Evolutionary conservation across 2,113 vertebrate genomes (phyloP), one percentile per base, ranked within the genome.

Genomic region (Benthochromis sp.): DNA sequence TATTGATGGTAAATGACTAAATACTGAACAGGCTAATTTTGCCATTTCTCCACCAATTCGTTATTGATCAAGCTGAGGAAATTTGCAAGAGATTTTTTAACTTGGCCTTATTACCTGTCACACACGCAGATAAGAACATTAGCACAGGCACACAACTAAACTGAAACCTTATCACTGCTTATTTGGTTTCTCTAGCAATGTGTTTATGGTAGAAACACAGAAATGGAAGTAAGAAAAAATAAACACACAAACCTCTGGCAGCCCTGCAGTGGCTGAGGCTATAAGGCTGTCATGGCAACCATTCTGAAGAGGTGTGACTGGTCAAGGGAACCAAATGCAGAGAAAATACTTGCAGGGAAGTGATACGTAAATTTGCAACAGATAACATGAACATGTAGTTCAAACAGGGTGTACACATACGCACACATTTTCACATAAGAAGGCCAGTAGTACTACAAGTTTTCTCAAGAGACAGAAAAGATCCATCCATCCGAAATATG

Each of bases 201-300:
- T 40, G 50, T 82, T 90, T 38, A 71, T 61, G 14, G 53, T 80
- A 86, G 61, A 83, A 89, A 91, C 79, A 91, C 29, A 90, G 52
- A 89, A 47, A 92, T 84, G 31, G 34, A 76, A 63, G 50, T 54
- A 47, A 66, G 79, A 84, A 50, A 61, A 81, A 80, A 86, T 13
- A 89, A 76, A 89, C 57, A 92, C 59, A 55, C 59, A 55, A 55
- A 86, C 47, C 73, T 84, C 85, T 59, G 2, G 81, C 82, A 89
- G 54, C 86, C 87, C 81, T 69, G 71, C 57, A 89, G 57, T 87
- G 81, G 86, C 81, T 89, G 87, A 90, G 89, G 82, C 88, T 88
- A 89, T 71, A 79, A 84, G 89, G 93, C 93, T 95, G 92, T 91
- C 95, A 96, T 95, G 93, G 93, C 92, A 96, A 95, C 95, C 76